Conservation (phyloP, 2,113 vertebrate species). For the Coregonus clupeaformis region DNA sequence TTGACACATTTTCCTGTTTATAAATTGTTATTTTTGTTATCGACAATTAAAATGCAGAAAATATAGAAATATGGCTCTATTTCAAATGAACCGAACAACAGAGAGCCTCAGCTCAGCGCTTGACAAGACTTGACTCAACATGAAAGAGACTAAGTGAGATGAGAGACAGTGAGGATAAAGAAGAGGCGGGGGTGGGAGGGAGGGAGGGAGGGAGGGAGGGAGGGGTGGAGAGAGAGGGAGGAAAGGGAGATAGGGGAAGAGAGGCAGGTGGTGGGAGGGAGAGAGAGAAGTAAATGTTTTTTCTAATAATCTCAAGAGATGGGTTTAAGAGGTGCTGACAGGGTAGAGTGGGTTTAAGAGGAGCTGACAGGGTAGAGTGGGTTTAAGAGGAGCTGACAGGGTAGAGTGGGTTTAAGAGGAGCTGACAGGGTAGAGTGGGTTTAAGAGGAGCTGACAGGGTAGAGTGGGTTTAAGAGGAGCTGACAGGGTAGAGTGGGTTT, state of each 20-base stretch:
- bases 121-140: neutral
- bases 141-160: neutral
- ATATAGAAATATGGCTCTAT: neutral
- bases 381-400: too few species aligned
- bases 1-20: neutral
- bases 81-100: neutral
- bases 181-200: neutral
- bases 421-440: too few species aligned
- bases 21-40: neutral
- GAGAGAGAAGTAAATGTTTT: too few species aligned
- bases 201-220: neutral
- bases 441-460: too few species aligned
- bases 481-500: too few species aligned
- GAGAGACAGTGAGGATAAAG: constrained; percentile 3
- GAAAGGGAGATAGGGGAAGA: neutral
- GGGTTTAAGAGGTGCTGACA: neutral
- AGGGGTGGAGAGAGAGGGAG: too few species aligned
- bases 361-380: too few species aligned
- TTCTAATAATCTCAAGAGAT: too few species aligned
- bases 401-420: too few species aligned
- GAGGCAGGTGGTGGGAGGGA: neutral
- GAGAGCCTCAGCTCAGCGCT: neutral
- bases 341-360: too few species aligned
- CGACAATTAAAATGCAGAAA: constrained; percentile 16
- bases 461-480: too few species aligned